phyloP scores from a whole-genome alignment of 2,888 invertebrate species.

The Eledone cirrhosa region DNA sequence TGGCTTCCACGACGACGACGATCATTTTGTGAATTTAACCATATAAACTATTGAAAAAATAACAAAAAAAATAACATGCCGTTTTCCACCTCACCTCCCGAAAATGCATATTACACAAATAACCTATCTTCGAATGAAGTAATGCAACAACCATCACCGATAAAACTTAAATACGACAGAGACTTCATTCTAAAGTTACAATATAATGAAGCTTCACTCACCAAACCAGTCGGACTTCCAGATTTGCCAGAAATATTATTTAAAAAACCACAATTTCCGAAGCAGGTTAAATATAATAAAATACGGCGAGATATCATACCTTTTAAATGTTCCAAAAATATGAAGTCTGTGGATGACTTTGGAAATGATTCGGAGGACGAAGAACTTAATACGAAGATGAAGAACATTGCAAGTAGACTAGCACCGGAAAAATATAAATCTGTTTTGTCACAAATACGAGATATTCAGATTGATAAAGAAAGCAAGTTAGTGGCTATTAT shows the following conservation, averaged over 20 bases:
- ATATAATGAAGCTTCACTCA: conserved; percentile 7
- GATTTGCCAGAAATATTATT: not conserved
- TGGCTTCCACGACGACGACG: no score
- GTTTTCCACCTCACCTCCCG: no score
- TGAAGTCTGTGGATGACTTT: not conserved
- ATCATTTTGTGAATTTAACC: no score
- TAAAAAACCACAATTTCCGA: not conserved
- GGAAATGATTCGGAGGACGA: not conserved
- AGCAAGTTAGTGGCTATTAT: conserved; percentile 4
- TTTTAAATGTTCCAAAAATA: conserved; percentile 3
- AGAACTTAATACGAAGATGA: not conserved
- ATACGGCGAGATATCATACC: not conserved
- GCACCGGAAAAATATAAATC: not conserved
- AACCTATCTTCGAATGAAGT: no score
- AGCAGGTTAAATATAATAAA: not conserved
- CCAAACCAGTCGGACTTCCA: conserved; percentile 9
- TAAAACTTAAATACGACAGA: not conserved
- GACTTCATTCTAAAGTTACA: not conserved
- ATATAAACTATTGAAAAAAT: no score
- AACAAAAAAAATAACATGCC: no score
- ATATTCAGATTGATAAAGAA: conserved; percentile 12
- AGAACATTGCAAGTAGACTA: not conserved
- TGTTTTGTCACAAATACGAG: conserved; percentile 8
- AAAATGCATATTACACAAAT: no score
- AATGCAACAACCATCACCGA: no score